Evolutionary conservation across 2,797 vertebrate genomes (phyloP).

Genomic region (Caiman crocodilus): DNA sequence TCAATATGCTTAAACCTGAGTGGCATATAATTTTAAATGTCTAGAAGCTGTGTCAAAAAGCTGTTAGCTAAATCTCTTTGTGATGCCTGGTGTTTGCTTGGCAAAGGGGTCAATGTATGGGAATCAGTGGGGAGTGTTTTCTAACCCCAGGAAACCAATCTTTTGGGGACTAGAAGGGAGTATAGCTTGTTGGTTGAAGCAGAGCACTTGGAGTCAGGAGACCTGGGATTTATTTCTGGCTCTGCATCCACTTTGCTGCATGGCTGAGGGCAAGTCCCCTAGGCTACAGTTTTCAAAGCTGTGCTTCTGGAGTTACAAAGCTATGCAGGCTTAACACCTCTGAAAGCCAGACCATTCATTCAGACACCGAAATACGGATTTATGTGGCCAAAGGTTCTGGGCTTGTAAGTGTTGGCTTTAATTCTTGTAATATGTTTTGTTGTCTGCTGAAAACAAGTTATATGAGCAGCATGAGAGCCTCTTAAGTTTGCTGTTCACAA

Average conservation of each 20-base stretch:
- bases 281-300: slow-evolving; percentile 2
- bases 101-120: slow-evolving; percentile 13
- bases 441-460: not conserved
- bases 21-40: too few relatives aligned
- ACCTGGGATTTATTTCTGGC: not conserved
- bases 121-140: not conserved
- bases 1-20: too few relatives aligned
- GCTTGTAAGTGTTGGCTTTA: not conserved
- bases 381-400: not conserved
- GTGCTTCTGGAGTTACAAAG: not conserved
- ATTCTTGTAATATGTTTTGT: not conserved
- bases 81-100: not conserved
- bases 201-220: not conserved
- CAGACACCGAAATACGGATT: not conserved
- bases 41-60: too few relatives aligned
- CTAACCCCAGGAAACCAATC: not conserved
- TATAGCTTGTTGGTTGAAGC: not conserved
- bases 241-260: not conserved
- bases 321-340: not conserved
- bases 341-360: slow-evolving; percentile 4
- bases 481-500: slow-evolving; percentile 9
- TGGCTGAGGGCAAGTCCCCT: not conserved
- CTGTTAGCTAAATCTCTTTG: not conserved
- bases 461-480: not conserved
- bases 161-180: not conserved